Evolutionary conservation across 2,113 vertebrate species (phyloP), one percentile per base, ranked within the genome.

Genomic region (Pachypanchax playfairii): DNA sequence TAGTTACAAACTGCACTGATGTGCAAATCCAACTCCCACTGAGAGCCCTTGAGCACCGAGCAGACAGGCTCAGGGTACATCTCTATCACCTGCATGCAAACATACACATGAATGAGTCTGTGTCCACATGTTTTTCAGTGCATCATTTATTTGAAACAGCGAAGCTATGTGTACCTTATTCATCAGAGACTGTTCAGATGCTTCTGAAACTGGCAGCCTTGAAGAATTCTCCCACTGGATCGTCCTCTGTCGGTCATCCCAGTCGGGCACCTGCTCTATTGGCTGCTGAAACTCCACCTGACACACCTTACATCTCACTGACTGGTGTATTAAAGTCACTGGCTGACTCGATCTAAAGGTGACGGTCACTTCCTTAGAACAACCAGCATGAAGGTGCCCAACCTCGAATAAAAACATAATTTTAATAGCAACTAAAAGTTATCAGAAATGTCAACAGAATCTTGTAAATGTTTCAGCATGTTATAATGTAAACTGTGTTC

Each of bases 341-440:
- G 92, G 84, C 0, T 90, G 12, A 0, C 87, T 89, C 0, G 95
- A 92, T 39, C 75, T 88, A 66, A 98, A 82, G 53, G 89, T 94
- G 58, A 94, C 87, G 0, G 83, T 90, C 64, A 96, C 77, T 35
- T 90, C 84, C 80, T 98, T 98, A 18, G 93, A 73, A 51, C 95
- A 96, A 28, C 91, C 89, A 24, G 93, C 91, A 18, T 95, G 96
- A 49, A 99, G 92, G 55, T 98, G 96, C 41, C 97, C 97, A 2
- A 91, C 72, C 94, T 94, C 67, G 5, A 42, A 65, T 12, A 36
- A 33, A 26, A 47, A 7, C 1, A 11, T 2, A 43, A 39, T 29
- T 0, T 11, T 41, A 56, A 31, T 17, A 21, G 35, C 2, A 55
- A 0, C 29, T 13, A 50, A 46, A 20, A 4, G 2, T 11, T 26